Conservation (phyloP, 2,113 vertebrate genomes). For the Lamprotornis superbus region DNA sequence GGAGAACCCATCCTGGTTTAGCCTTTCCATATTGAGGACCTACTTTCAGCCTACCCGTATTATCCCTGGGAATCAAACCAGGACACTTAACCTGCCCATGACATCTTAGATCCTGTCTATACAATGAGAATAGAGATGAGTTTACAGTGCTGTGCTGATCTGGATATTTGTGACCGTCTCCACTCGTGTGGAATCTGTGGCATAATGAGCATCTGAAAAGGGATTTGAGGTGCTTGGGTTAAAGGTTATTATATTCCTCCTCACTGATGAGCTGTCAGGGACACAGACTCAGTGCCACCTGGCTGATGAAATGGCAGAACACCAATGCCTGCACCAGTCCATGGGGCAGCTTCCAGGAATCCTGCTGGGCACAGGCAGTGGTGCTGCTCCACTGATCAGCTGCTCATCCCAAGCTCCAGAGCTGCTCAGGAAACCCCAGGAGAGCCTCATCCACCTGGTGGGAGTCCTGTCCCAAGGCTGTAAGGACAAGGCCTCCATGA, state of each 20-base stretch:
- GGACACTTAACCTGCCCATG: not conserved
- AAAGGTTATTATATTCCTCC: not conserved
- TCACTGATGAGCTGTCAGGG: constrained; percentile 1
- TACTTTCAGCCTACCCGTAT: not conserved
- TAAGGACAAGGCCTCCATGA: accelerated
- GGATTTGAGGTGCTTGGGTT: not conserved
- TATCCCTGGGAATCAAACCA: not conserved
- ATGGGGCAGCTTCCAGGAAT: not conserved
- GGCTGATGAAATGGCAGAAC: not conserved
- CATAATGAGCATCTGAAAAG: not conserved
- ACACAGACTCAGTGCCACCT: not conserved
- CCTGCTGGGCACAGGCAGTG: not conserved
- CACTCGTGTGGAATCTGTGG: accelerated
- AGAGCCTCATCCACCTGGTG: not conserved
- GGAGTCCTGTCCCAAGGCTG: not conserved
- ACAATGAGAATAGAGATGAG: not conserved
- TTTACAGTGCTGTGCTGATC: not conserved
- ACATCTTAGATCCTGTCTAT: not conserved
- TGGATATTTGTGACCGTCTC: not conserved
- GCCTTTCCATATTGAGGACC: not conserved
- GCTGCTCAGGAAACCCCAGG: not conserved
- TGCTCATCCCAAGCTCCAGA: not conserved
- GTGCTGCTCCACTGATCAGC: not conserved
- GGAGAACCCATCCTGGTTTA: not conserved
- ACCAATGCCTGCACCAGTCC: not conserved